Percentiles rank a stretch among this genome's conserved stretches.
These are phyloP conservation scores for Oncorhynchus nerka DNA, from an alignment of 2,113 vertebrate genomes.

Conservation along the genomic window DNA sequence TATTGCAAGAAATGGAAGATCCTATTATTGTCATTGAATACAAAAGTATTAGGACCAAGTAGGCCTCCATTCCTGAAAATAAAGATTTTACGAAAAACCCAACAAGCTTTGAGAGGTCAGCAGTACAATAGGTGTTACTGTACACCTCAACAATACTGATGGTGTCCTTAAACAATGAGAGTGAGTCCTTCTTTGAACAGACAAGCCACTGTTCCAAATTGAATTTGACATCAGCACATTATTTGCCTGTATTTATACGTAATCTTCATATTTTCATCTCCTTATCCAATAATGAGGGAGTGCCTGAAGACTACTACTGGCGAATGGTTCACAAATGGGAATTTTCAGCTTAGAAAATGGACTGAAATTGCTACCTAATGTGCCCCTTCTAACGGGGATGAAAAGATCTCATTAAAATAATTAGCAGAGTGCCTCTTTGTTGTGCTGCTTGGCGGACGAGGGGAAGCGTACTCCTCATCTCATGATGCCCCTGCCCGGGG, in stretches of 20 bases:
- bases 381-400: slow-evolving; percentile 78
- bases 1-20: not conserved
- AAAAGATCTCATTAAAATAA: slow-evolving; percentile 84
- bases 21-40: not conserved
- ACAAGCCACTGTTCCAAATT: slow-evolving; percentile 47
- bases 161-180: slow-evolving; percentile 59
- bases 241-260: slow-evolving; percentile 66
- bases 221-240: slow-evolving; percentile 65
- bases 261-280: slow-evolving; percentile 69
- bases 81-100: slow-evolving; percentile 28
- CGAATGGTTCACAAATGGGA: slow-evolving; percentile 72
- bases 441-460: slow-evolving; percentile 72
- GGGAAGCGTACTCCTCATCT: slow-evolving; percentile 69
- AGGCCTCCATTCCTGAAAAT: slow-evolving; percentile 28
- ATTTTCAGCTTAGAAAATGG: slow-evolving; percentile 80
- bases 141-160: slow-evolving; percentile 57
- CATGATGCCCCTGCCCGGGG: slow-evolving; percentile 65
- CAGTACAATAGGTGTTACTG: slow-evolving; percentile 59
- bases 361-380: slow-evolving; percentile 78
- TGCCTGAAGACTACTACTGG: slow-evolving; percentile 68
- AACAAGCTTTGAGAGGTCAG: slow-evolving; percentile 49
- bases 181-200: slow-evolving; percentile 42
- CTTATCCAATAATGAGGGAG: slow-evolving; percentile 69
- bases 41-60: not conserved
- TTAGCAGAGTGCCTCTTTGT: slow-evolving; percentile 79